phyloP scores from a whole-genome alignment of 2,888 invertebrate species.

The Dynastes grantii region DNA sequence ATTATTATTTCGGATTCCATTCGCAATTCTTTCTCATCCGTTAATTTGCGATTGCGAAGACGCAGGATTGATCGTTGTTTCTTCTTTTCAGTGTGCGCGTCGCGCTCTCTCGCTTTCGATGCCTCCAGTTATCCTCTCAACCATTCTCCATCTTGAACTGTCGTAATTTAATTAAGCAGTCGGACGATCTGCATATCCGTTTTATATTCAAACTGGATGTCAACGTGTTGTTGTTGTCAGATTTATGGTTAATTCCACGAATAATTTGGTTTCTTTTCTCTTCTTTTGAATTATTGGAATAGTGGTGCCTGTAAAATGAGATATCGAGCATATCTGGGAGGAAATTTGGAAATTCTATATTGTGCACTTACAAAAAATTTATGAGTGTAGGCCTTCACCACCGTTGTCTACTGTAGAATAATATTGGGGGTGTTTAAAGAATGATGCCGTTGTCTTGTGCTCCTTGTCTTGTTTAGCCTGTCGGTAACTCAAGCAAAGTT shows the following conservation, averaged over 20 bases:
- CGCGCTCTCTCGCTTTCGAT: conserved; percentile 5
- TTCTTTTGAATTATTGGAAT: neutral
- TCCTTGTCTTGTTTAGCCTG: too few species aligned
- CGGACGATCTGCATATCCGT: neutral
- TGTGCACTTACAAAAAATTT: too few species aligned
- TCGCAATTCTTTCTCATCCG: conserved; percentile 13
- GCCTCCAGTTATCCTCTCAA: neutral
- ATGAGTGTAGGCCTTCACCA: too few species aligned
- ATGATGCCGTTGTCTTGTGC: too few species aligned
- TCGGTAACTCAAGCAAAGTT: too few species aligned
- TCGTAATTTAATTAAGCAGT: conserved; percentile 10
- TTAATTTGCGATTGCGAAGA: neutral
- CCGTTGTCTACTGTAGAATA: too few species aligned
- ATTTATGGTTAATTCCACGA: neutral
- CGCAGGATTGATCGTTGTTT: conserved; percentile 9
- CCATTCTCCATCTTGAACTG: neutral
- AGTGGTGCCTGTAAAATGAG: neutral
- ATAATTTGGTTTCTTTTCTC: neutral
- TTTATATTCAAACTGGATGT: conserved; percentile 13
- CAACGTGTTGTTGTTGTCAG: conserved; percentile 1
- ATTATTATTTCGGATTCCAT: conserved; percentile 22
- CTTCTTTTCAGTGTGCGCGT: neutral
- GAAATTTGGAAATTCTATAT: neutral
- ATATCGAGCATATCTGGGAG: neutral
- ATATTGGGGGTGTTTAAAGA: too few species aligned